Conservation (phyloP, 2,888 invertebrate genomes). For the Arrhopalites spinosus region DNA sequence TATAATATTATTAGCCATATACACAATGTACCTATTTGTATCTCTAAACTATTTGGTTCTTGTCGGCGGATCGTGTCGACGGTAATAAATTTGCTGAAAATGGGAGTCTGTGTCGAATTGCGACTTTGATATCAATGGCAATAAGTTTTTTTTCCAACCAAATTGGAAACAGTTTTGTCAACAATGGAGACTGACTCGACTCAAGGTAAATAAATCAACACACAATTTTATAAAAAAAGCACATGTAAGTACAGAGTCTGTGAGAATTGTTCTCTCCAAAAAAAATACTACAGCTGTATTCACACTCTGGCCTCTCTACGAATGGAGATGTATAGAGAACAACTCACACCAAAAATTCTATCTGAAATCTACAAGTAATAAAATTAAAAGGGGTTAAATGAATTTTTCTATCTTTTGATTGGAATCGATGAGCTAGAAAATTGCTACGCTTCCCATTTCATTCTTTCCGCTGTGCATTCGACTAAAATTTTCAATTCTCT, state of each 20-base stretch:
- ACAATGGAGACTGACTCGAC: constrained; percentile 24
- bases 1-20: too few relatives aligned
- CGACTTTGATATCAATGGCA: constrained; percentile 42
- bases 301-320: neutral
- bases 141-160: constrained; percentile 23
- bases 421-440: constrained; percentile 54
- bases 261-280: neutral
- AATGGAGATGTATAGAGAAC: neutral
- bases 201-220: constrained; percentile 36
- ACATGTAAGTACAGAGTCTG: neutral
- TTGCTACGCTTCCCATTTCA: constrained; percentile 40
- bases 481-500: neutral
- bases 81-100: constrained; percentile 42
- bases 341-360: neutral
- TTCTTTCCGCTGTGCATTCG: constrained; percentile 23
- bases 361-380: constrained; percentile 20
- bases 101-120: constrained; percentile 38
- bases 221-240: neutral
- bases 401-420: constrained; percentile 47
- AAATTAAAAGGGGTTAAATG: constrained; percentile 34
- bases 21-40: neutral
- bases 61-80: constrained; percentile 25
- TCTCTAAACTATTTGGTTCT: neutral
- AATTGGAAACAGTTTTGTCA: constrained; percentile 30
- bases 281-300: neutral